Conservation (phyloP, 2,797 vertebrate species). For the Coregonus ussuriensis region DNA sequence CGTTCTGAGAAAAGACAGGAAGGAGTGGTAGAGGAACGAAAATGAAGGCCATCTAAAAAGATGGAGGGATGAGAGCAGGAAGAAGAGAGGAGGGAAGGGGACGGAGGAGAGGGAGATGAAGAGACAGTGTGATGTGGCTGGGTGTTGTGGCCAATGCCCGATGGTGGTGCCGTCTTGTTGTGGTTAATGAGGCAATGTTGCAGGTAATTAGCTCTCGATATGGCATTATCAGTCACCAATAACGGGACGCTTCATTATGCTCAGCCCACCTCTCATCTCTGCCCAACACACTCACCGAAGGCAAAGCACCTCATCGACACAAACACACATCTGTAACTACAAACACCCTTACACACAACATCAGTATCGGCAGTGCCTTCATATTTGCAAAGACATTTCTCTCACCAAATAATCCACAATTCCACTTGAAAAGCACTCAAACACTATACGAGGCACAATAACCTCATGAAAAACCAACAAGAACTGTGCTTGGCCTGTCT, state of each 20-base stretch:
- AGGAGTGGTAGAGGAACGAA: not conserved
- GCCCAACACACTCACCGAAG: no score
- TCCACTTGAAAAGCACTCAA: no score
- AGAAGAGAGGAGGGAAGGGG: slow-evolving; percentile 10
- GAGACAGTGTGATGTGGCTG: slow-evolving; percentile 27
- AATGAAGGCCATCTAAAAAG: not conserved
- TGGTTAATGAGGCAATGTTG: slow-evolving; percentile 68
- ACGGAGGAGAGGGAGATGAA: not conserved
- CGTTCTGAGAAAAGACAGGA: slow-evolving; percentile 26
- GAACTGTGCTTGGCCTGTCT: not conserved
- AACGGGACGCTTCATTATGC: no score
- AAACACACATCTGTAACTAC: no score
- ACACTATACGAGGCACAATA: not conserved
- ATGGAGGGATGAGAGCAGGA: slow-evolving; percentile 22
- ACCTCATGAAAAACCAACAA: not conserved
- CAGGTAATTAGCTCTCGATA: no score
- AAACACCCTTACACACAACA: no score
- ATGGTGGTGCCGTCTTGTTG: slow-evolving; percentile 44
- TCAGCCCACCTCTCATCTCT: no score
- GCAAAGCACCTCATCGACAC: no score
- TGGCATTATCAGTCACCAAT: no score
- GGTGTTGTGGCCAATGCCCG: slow-evolving; percentile 39
- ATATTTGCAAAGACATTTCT: no score
- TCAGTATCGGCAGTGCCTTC: no score
- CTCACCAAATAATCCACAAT: no score